Evolutionary conservation across 2,113 vertebrate genomes (phyloP), one percentile per base, ranked within the genome.

Genomic region (Hiodon tergisus): DNA sequence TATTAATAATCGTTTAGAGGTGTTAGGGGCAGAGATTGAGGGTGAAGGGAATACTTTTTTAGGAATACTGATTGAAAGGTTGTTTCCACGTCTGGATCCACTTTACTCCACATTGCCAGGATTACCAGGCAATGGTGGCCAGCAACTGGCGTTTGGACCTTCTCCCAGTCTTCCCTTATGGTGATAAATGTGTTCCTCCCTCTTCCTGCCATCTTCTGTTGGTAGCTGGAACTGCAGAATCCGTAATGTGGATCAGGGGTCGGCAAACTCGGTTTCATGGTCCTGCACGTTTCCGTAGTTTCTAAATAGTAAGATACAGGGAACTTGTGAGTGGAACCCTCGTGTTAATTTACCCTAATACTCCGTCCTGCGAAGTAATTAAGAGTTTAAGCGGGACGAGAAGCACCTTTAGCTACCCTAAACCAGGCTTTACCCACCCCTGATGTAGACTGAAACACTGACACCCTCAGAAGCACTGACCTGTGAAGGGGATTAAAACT

Each of bases 1-100:
- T 86, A 76, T 77, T 82, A 87, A 85, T 88, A 87, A 88, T 82
- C 83, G 83, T 86, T 82, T 71, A 81, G 77, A 75, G 17, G 16
- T n/a, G n/a, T 54, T 73, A 75, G 73, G 14, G 55, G 47, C 53
- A 47, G 13, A 59, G 31, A 16, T 53, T 14, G 16, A 55, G 52
- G 47, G 72, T 11, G 9, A 13, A 55, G 46, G 14, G 63, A 46
- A 3, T 67, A n/a, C 65, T 9, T 67, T 47, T 67, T 74, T 55
- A 5, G 62, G 54, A 58, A 11, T 9, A 52, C 11, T 9, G 14
- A 67, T 65, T 58, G 6, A 67, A 14, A 48, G 6, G 31, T 14
- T 5, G 8, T 69, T 69, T 16, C 52, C 31, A n/a, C 17, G 8
- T 7, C 11, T 3, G n/a, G 52, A 17, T 55, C 14, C 31, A 11